Base-by-base conservation (phyloP, 2,888 invertebrate species). In the Amphipyra tragopoginis region DNA sequence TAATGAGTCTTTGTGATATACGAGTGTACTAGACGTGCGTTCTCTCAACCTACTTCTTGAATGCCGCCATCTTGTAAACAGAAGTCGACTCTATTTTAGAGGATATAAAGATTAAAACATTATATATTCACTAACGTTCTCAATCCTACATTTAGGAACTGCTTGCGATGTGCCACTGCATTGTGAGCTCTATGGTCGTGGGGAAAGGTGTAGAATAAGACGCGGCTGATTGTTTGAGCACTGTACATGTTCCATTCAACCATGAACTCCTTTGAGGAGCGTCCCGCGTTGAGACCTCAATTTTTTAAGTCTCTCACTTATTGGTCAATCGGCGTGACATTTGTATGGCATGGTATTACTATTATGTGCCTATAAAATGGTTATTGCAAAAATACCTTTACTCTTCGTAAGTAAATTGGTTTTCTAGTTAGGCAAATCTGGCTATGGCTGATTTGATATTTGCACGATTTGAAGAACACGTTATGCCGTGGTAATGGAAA, bases 231-330 rank as follows among this genome's bases (percentile, higher is more conserved):
- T 79, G 80, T 83, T 87, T 84, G 81, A 88, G 86, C 84, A 88
- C 86, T 86, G 89, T 91, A 91, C 92, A 93, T 93, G 90, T 91
- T 90, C 88, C 89, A 90, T 92, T 93, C 93, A 94, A 94, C 93
- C 93, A 93, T 94, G 93, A 94, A 93, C 93, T 93, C 91, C 93
- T 93, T 92, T 85, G 93, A 92, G 90, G 91, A 92, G 86, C 92
- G 91, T 92, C 93, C 92, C 90, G 92, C 92, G 90, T 86, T 86
- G 86, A 93, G 93, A 93, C 94, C 93, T 93, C 93, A 93, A 92
- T 93, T 92, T 93, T 93, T 93, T 90, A 89, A 91, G 88, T 92
- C 92, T 92, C 90, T 93, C 89, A 90, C 90, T 93, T 93, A 89
- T 94, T 93, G 93, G 92, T 90, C 92, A 93, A 93, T 93, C 90